Evolutionary conservation across 2,113 vertebrate genomes (phyloP).

Genomic region (Stercorarius parasiticus): DNA sequence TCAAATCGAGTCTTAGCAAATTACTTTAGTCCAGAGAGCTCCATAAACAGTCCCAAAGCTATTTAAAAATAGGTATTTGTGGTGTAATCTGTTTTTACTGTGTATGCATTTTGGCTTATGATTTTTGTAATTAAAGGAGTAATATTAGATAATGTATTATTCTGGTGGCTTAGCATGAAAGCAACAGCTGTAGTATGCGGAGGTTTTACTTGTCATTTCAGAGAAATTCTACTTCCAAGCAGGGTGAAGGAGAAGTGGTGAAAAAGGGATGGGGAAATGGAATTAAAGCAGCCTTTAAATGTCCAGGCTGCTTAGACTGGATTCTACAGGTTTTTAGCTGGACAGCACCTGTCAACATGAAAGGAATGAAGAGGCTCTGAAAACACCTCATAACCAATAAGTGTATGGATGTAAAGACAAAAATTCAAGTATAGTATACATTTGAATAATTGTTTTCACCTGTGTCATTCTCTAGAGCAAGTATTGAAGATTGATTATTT

Average conservation of each 20-base stretch:
- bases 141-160: slow-evolving; percentile 48
- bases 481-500: background rate
- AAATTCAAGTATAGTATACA: background rate
- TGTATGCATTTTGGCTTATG: slow-evolving; percentile 49
- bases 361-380: background rate
- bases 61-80: slow-evolving; percentile 62
- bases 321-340: background rate
- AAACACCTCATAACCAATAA: background rate
- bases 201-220: background rate
- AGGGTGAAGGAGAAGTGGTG: background rate
- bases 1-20: slow-evolving; percentile 59
- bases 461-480: background rate
- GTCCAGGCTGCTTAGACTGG: background rate
- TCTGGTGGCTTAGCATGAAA: slow-evolving; percentile 4
- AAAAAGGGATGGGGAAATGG: background rate
- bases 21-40: slow-evolving; percentile 45
- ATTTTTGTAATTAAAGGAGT: slow-evolving; percentile 71
- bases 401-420: background rate
- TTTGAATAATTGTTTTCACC: background rate
- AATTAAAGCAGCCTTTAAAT: background rate
- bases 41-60: slow-evolving; percentile 50
- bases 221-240: background rate
- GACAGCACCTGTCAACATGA: background rate
- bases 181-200: background rate
- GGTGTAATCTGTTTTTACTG: slow-evolving; percentile 59